Evolutionary conservation across 2,797 vertebrate genomes (phyloP).

Genomic region (Labeo calbasu): DNA sequence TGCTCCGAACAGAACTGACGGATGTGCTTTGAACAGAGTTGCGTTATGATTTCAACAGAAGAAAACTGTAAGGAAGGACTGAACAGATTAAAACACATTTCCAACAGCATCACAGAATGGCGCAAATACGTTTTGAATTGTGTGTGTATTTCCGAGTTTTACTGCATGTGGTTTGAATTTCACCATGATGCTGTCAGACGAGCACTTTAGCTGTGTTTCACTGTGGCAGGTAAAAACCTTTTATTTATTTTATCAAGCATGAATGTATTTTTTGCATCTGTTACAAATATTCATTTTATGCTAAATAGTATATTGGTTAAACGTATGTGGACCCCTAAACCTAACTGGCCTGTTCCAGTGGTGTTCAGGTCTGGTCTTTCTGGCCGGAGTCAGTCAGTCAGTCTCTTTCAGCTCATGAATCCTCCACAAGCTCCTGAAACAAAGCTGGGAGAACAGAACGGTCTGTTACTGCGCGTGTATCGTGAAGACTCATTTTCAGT

Average conservation of each 20-base stretch:
- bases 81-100: background rate
- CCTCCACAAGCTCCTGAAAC: background rate
- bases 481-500: background rate
- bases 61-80: background rate
- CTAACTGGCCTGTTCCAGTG: background rate
- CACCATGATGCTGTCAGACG: slow-evolving; percentile 48
- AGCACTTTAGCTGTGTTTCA: slow-evolving; percentile 69
- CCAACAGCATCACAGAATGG: background rate
- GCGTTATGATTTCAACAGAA: background rate
- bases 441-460: background rate
- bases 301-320: background rate
- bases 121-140: background rate
- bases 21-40: background rate
- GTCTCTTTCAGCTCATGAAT: too few relatives aligned
- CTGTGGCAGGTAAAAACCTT: slow-evolving; percentile 34
- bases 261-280: background rate
- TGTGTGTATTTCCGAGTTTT: background rate
- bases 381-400: too few relatives aligned
- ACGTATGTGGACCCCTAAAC: background rate
- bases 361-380: background rate
- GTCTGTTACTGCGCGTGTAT: background rate
- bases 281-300: background rate
- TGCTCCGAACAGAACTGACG: background rate
- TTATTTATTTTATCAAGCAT: slow-evolving; percentile 57
- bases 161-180: slow-evolving; percentile 62